Base-by-base conservation (phyloP, 92 coral and sea anemone species). In the Diadumene lineata region DNA sequence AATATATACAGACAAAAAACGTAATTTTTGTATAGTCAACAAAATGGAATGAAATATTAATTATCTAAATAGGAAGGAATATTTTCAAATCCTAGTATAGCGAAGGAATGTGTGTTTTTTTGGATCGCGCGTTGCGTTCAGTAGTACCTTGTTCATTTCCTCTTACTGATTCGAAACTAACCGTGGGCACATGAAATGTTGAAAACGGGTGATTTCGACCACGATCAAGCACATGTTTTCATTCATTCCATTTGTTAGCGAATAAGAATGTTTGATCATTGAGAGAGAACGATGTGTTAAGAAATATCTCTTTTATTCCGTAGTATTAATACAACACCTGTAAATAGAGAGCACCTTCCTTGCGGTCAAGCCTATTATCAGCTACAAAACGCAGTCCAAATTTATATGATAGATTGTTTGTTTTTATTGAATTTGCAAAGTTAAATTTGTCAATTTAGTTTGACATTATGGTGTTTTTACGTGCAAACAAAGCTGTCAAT, bases 391-490 rank as follows among this genome's bases (percentile, higher is more conserved):
- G 31, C 43, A 28, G 22, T 38, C 43, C 43, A 43, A 62, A 62
- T 62, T 62, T n/a, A n/a, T n/a, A 30, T 62, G 34, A 28, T 29
- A 28, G 43, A 10, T 62, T 29, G 68, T 62, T 62, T 62, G 68
- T 62, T 62, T 62, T 62, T 62, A 62, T 62, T 62, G 68, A 62
- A 62, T 62, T 62, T 62, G 15, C 2, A 43, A 62, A 62, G 65
- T 60, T 60, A 60, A 60, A 60, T 11, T 60, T 18, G 30, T 25
- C 65, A 62, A 28, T 62, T 60, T 7, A 27, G 2, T 23, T 60
- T 22, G 32, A 2, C 32, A 27, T 7, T 23, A 7, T 22, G 30
- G 30, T 26, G 38, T 28, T 62, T 28, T 62, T 62, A 62, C 65
- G 65, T 60, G 65, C 65, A 27, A 62, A 62, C 43, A 29, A 62